Evolutionary conservation across 2,113 vertebrate genomes (phyloP).

Genomic region (Dendropsophus ebraccatus): DNA sequence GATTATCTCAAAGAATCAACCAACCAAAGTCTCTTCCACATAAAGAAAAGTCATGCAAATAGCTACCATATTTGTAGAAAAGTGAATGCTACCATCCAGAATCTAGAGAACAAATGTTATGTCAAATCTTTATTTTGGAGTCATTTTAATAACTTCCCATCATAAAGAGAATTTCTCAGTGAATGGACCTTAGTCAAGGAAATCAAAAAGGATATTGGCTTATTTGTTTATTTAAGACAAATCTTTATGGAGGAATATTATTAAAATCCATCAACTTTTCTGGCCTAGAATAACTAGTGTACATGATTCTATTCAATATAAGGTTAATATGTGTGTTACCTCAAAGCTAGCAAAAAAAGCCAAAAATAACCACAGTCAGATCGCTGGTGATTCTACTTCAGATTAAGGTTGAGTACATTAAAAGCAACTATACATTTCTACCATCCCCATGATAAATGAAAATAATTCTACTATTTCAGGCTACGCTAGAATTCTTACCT

Average conservation of each 20-base stretch:
- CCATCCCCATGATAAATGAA: too few species aligned
- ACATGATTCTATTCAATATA: background rate
- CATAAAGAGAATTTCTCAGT: too few species aligned
- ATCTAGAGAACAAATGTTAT: slow-evolving; percentile 40
- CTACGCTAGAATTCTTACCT: slow-evolving; percentile 74
- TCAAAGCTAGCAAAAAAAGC: background rate
- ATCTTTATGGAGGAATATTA: too few species aligned
- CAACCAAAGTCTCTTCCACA: background rate
- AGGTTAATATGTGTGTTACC: background rate
- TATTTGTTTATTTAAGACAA: too few species aligned
- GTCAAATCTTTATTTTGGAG: background rate
- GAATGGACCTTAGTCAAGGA: too few species aligned
- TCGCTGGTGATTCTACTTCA: too few species aligned
- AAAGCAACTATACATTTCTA: too few species aligned
- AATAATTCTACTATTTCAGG: too few species aligned
- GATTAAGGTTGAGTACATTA: too few species aligned
- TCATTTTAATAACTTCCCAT: background rate
- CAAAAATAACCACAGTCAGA: too few species aligned
- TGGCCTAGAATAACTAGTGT: background rate
- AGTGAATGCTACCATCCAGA: slow-evolving; percentile 42
- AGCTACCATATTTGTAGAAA: slow-evolving; percentile 39
- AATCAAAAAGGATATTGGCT: too few species aligned
- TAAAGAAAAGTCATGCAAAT: slow-evolving; percentile 20
- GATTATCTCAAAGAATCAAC: background rate
- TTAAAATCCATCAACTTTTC: too few species aligned